phyloP scores from a whole-genome alignment of 2,888 invertebrate species.

The Ptilodon capucinus region DNA sequence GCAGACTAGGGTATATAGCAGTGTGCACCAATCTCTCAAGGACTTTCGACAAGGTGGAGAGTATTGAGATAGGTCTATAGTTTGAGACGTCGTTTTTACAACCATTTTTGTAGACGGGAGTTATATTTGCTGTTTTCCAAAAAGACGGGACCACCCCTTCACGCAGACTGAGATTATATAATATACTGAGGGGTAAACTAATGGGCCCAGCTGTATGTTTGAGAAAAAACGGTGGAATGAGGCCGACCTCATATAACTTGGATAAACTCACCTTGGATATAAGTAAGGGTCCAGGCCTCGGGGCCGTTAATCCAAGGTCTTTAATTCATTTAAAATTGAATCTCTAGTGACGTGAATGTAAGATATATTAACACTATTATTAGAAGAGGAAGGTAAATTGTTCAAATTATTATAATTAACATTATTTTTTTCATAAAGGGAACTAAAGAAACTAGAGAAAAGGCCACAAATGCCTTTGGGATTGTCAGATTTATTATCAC shows the following conservation, averaged over 20 bases:
- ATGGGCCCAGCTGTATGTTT: background rate
- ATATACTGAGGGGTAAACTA: background rate
- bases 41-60: too few relatives aligned
- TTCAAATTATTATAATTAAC: too few relatives aligned
- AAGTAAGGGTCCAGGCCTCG: too few relatives aligned
- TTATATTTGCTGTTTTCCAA: slow-evolving; percentile 2
- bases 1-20: slow-evolving; percentile 1
- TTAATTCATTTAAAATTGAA: background rate
- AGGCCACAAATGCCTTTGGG: background rate
- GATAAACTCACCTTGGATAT: too few relatives aligned
- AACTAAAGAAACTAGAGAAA: background rate
- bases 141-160: background rate
- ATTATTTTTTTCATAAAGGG: background rate
- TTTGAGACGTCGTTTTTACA: slow-evolving; percentile 3
- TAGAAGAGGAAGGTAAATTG: background rate
- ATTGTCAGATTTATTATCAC: too few relatives aligned
- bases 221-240: background rate
- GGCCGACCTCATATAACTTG: too few relatives aligned
- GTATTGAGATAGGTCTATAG: too few relatives aligned
- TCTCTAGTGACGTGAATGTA: background rate
- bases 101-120: slow-evolving; percentile 4
- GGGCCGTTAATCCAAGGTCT: background rate
- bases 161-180: background rate
- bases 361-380: background rate
- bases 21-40: too few relatives aligned